These are phyloP conservation scores for Gortyna flavago DNA, from an alignment of 2,888 invertebrate genomes.

Conservation along the genomic window DNA sequence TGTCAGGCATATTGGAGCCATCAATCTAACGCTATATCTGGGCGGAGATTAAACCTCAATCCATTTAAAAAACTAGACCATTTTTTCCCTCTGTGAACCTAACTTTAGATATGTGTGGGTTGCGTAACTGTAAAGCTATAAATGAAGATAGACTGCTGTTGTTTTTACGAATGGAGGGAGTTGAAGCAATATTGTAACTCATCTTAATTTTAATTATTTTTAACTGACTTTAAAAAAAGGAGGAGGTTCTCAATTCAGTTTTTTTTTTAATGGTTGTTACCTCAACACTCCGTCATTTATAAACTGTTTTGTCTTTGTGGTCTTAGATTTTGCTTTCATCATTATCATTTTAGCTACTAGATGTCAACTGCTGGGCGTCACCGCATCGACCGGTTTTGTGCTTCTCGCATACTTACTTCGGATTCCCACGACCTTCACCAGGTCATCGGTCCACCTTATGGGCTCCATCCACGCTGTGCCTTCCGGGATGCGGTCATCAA, in stretches of 20 bases:
- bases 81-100: constrained; percentile 9
- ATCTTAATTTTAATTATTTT: background rate
- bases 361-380: background rate
- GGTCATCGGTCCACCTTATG: background rate
- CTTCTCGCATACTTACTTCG: background rate
- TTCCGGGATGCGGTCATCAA: background rate
- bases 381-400: background rate
- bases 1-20: constrained; percentile 21
- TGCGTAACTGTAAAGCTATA: background rate
- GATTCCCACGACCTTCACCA: background rate
- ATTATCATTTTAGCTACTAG: background rate
- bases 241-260: no score
- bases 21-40: constrained; percentile 19
- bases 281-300: no score
- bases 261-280: no score
- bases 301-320: background rate
- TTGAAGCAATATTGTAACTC: background rate
- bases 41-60: constrained; percentile 29
- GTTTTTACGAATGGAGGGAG: background rate
- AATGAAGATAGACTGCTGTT: background rate
- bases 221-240: no score
- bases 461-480: no score
- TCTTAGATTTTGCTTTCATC: background rate
- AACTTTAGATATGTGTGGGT: background rate
- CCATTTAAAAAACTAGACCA: constrained; percentile 26